Evolutionary conservation across 2,113 vertebrate species (phyloP), one percentile per base, ranked within the genome.

Genomic region (Brachypteracias leptosomus): DNA sequence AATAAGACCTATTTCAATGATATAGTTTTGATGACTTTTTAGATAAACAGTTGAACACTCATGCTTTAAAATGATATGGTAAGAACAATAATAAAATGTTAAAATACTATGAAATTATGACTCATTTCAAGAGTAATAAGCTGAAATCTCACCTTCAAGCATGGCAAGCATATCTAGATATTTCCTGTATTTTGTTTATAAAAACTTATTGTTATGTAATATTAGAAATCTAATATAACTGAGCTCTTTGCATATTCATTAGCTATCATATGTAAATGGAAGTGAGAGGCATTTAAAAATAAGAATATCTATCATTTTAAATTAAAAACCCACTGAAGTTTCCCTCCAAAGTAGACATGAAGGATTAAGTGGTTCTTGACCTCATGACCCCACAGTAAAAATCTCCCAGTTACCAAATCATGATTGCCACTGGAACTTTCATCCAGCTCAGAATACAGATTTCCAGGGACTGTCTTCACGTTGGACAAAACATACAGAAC

Each of bases 91-190:
- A 89, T 65, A 67, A 91, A 93, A 90, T 58, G 18, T 11, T 85
- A 47, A 68, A 95, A 13, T 63, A 90, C 71, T 81, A 73, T 36
- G 72, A 42, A 95, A 92, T 87, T 67, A 44, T 84, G 61, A 87
- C 11, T 63, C 19, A 63, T 79, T 87, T 82, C 67, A 85, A 92
- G 52, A 89, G 35, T 61, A 87, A 68, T 75, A 92, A 88, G 24
- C 25, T 94, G 57, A 94, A 96, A 83, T 85, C 19, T 62, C 29
- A 57, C 12, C 18, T 72, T 89, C 19, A n/a, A 31, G 44, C 12
- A 11, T 46, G 47, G 40, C 38, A 82, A 79, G 29, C 44, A n/a
- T 55, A 84, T 28, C 25, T 72, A 78, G 40, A 87, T 20, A 46
- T 87, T 95, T 95, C 54, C 54, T 79, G 57, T 19, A 40, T 55